Evolutionary conservation across 2,888 invertebrate genomes (phyloP).

Genomic region (Linnaemya tessellans): DNA sequence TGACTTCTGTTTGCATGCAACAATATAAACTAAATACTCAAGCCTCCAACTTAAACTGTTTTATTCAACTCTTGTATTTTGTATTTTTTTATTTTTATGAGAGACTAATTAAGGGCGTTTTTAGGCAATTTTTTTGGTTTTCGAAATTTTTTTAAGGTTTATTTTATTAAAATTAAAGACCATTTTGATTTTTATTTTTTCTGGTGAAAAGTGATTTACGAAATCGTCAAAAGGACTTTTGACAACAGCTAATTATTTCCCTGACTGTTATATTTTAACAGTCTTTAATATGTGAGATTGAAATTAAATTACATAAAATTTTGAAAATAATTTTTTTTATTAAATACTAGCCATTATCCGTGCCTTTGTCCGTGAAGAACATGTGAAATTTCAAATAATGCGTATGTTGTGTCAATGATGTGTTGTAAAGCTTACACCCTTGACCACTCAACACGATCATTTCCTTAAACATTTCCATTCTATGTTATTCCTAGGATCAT

Average conservation of each 20-base stretch:
- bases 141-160: conserved; percentile 48
- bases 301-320: too few species aligned
- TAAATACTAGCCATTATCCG: too few species aligned
- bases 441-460: too few species aligned
- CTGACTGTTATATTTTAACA: neutral
- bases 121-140: conserved; percentile 56
- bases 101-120: conserved; percentile 68
- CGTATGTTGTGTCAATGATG: too few species aligned
- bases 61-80: conserved; percentile 46
- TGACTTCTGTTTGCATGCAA: conserved; percentile 44
- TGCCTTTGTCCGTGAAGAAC: too few species aligned
- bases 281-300: neutral
- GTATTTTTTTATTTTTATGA: conserved; percentile 17
- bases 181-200: neutral
- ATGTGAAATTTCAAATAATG: too few species aligned
- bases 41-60: conserved; percentile 17
- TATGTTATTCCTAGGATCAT: too few species aligned
- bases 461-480: too few species aligned
- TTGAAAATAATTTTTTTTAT: too few species aligned
- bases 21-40: conserved; percentile 20
- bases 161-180: conserved; percentile 19
- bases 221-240: conserved; percentile 12
- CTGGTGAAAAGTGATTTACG: conserved; percentile 4
- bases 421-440: too few species aligned
- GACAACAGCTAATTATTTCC: neutral